Evolutionary conservation across 2,797 vertebrate species (phyloP), one percentile per base, ranked within the genome.

Genomic region (Hyperoplus lanceolatus): DNA sequence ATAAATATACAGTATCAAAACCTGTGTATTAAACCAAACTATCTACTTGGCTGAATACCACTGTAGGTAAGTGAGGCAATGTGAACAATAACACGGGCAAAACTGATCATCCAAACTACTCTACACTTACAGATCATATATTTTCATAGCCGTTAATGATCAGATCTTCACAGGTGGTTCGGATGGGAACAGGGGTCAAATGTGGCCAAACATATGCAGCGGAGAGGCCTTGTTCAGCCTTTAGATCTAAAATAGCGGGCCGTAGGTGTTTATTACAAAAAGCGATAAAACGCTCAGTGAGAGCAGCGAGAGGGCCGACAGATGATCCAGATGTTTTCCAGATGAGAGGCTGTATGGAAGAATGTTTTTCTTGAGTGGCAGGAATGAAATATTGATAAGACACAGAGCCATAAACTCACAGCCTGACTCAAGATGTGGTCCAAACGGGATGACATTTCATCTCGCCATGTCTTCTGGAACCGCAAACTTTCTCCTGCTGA

Each of bases 271-370:
- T 81, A 70, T 70, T 69, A 80, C 50, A 45, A 43, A 75, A 65
- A 69, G 74, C 7, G 8, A 80, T 77, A 46, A 71, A 81, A 81
- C 13, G 50, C 38, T 15, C n/a, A 29, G 43, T 6, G 45, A 76
- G 72, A 69, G 65, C 1, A 13, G 59, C 0, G n/a, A 46, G 18
- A 64, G 50, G 7, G 13, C 45, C 53, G 53, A 51, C 56, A 78
- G 80, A 75, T 15, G 80, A 70, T 74, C 69, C 88, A 91, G 89
- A 85, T 92, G 89, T 87, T 84, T 51, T 49, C 88, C 87, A 91
- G 86, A 90, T 86, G 88, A 29, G 73, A 61, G 29, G 57, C 49
- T 57, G 4, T 45, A 4, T 62, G 59, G 61, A 79, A 50, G 46
- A 29, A 29, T 29, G 29, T 29, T 29, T 29, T 54, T 75, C 85